Conservation (phyloP, 2,888 invertebrate species). For the Aphidoletes aphidimyza region DNA sequence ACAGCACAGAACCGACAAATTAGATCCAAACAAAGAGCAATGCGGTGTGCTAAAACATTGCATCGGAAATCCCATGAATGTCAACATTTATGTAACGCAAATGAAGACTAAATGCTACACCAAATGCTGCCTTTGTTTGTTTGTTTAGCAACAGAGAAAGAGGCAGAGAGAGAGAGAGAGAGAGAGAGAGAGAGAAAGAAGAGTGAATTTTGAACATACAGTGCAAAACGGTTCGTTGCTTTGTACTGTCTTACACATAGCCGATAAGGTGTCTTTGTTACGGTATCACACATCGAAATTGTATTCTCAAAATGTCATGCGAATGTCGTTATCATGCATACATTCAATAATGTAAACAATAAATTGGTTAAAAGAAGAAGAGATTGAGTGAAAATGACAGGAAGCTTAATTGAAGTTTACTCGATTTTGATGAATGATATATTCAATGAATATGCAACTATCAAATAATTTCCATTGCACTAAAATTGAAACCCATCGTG, state of each 20-base stretch:
- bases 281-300: too few species aligned
- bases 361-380: neutral
- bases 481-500: too few species aligned
- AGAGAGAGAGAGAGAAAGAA: too few species aligned
- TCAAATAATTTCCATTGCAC: too few species aligned
- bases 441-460: too few species aligned
- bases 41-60: neutral
- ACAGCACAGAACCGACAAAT: conserved; percentile 42
- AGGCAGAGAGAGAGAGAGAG: too few species aligned
- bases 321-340: neutral
- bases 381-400: neutral
- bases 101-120: neutral
- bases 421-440: too few species aligned
- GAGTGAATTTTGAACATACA: too few species aligned
- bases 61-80: neutral
- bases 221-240: too few species aligned
- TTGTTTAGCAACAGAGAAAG: neutral
- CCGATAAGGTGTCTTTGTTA: too few species aligned
- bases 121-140: neutral
- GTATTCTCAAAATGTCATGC: neutral
- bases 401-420: neutral
- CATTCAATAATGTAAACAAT: neutral
- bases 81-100: conserved; percentile 30
- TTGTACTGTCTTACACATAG: too few species aligned
- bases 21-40: neutral